Evolutionary conservation across 2,797 vertebrate species (phyloP), one percentile per base, ranked within the genome.

Genomic region (Oryzias dopingdopingensis): DNA sequence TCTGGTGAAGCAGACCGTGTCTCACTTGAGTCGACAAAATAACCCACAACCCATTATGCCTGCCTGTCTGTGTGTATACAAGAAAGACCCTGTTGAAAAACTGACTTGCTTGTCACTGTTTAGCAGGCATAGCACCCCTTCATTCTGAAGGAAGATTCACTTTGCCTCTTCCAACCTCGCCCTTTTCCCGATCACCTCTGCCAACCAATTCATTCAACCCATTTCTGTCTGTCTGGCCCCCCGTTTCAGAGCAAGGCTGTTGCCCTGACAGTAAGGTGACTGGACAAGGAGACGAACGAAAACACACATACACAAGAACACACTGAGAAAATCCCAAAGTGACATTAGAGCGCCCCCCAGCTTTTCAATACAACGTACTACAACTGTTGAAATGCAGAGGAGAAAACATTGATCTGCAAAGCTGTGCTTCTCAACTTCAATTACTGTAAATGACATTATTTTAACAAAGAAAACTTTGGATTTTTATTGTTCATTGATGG

Each of bases 311-410:
- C 59, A 67, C 40, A 69, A 60, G 65, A 57, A 65, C 67, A 60
- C 0, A 61, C 49, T 49, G 4, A 64, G 1, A 65, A 42, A 67
- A 51, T 17, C 42, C 42, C 3, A 74, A 59, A 73, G 67, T 89
- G 88, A 85, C 81, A 80, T 88, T 76, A 85, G 81, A 90, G 88
- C 87, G 74, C 86, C 90, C 86, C 84, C 88, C 75, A 84, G 84
- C 88, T 79, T 81, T 75, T 62, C 63, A 32, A 13, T 24, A 15
- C 29, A 66, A 69, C 45, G 67, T 41, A 80, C 46, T 68, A 50
- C 76, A 65, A 66, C 16, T 18, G 52, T 41, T 64, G 26, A 55
- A 55, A 40, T 55, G 58, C n/a, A 60, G 51, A 66, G 5, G 13
- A 5, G 59, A 18, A 26, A 53, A 43, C 18, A 56, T 53, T 46